Evolutionary conservation across 2,113 vertebrate species (phyloP).

Genomic region (Coracopsis vasa): DNA sequence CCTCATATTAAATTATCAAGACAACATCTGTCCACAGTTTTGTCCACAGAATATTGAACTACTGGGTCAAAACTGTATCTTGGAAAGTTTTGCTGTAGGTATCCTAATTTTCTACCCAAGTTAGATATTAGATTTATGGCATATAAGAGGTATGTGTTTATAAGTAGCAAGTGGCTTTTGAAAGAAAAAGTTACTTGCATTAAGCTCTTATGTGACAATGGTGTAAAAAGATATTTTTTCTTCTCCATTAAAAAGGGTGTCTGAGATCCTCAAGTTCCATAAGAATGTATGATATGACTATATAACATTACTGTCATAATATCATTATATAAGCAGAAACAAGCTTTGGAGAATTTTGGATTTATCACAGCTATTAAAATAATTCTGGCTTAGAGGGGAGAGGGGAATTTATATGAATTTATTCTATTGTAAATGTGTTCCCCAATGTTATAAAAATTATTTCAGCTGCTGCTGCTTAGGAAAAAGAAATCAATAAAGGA

Average conservation of each 20-base stretch:
- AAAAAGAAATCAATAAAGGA: background rate
- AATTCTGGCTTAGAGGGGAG: background rate
- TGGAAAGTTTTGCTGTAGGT: background rate
- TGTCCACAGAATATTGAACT: background rate
- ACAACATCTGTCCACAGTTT: background rate
- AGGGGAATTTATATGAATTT: background rate
- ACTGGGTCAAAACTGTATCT: background rate
- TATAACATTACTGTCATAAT: background rate
- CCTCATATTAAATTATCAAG: background rate
- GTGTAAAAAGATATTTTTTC: background rate
- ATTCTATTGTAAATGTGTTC: background rate
- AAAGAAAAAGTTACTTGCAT: background rate
- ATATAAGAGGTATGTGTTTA: background rate
- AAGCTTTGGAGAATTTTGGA: background rate
- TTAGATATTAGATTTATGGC: background rate
- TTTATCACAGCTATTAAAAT: background rate
- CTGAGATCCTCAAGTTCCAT: background rate
- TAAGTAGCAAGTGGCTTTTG: background rate
- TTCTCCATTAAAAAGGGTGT: background rate
- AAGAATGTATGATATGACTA: background rate
- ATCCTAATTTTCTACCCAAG: background rate
- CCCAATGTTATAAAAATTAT: background rate
- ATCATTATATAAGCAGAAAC: background rate
- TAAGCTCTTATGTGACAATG: background rate
- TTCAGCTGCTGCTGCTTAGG: background rate